phyloP scores from a whole-genome alignment of 2,113 vertebrate genomes.

The Macaca mulatta region DNA sequence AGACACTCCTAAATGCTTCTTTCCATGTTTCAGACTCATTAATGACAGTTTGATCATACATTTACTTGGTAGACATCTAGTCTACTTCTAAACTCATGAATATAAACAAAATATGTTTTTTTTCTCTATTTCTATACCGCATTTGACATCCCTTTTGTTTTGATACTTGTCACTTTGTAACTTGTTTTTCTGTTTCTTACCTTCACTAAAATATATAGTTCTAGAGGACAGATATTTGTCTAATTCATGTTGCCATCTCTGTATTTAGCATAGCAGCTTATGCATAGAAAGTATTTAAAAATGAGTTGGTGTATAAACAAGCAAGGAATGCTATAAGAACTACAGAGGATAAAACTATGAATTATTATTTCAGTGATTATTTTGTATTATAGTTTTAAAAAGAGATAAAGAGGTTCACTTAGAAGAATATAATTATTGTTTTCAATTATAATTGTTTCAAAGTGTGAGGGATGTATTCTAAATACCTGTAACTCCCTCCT shows the following conservation, averaged over 20 bases:
- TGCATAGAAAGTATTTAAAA: background rate
- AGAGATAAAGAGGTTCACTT: background rate
- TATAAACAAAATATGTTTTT: background rate
- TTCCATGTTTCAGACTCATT: background rate
- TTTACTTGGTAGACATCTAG: background rate
- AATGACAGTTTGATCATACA: background rate
- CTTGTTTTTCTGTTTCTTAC: background rate
- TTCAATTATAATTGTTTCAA: background rate
- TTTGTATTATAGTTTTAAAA: background rate
- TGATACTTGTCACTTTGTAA: background rate
- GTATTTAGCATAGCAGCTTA: background rate
- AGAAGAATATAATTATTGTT: background rate
- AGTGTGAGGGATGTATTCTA: background rate
- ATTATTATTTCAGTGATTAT: background rate
- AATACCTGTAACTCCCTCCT: background rate
- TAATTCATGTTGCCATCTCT: background rate
- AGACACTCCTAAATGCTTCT: background rate
- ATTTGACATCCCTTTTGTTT: background rate
- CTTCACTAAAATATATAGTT: background rate
- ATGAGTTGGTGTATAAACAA: background rate
- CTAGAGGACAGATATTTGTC: background rate
- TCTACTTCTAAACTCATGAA: background rate
- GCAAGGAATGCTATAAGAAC: background rate
- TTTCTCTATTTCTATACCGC: background rate
- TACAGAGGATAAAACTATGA: background rate